phyloP scores from a whole-genome alignment of 2,797 vertebrate species.

The Lutjanus argentimaculatus region DNA sequence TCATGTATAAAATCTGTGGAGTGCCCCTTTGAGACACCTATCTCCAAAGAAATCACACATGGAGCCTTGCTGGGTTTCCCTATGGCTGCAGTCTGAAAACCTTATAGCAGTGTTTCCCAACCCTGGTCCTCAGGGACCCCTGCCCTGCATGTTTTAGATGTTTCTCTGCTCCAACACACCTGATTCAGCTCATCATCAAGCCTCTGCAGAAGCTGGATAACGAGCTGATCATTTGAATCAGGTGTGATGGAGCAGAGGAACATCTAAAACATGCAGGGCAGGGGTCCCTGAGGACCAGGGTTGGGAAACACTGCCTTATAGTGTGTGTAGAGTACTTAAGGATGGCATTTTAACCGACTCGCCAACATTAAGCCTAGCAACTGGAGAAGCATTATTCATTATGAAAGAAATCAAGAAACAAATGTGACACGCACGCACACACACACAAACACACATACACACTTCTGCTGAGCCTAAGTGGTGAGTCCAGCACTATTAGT shows the following conservation, averaged over 20 bases:
- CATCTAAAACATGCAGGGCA: too few relatives aligned
- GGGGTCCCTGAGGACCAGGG: too few relatives aligned
- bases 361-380: slow-evolving; percentile 27
- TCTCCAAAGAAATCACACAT: not conserved
- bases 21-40: slow-evolving; percentile 1
- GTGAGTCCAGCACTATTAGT: slow-evolving; percentile 71
- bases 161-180: too few relatives aligned
- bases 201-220: too few relatives aligned
- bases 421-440: slow-evolving; percentile 35
- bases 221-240: too few relatives aligned
- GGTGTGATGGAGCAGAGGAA: too few relatives aligned
- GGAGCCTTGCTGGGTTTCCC: slow-evolving; percentile 10
- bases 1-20: not conserved
- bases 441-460: not conserved
- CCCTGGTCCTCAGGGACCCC: too few relatives aligned
- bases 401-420: slow-evolving; percentile 28
- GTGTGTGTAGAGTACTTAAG: slow-evolving; percentile 20
- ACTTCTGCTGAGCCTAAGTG: slow-evolving; percentile 64
- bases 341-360: slow-evolving; percentile 55
- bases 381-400: slow-evolving; percentile 34
- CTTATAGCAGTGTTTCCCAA: too few relatives aligned
- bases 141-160: too few relatives aligned
- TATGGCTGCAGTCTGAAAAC: slow-evolving; percentile 10
- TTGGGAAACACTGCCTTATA: too few relatives aligned
- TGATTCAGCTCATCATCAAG: too few relatives aligned